A percentile compares a stretch with the other conserved stretches of the same genome.
Conservation (phyloP, 2,113 vertebrate species). For the Eulacestoma nigropectus region DNA sequence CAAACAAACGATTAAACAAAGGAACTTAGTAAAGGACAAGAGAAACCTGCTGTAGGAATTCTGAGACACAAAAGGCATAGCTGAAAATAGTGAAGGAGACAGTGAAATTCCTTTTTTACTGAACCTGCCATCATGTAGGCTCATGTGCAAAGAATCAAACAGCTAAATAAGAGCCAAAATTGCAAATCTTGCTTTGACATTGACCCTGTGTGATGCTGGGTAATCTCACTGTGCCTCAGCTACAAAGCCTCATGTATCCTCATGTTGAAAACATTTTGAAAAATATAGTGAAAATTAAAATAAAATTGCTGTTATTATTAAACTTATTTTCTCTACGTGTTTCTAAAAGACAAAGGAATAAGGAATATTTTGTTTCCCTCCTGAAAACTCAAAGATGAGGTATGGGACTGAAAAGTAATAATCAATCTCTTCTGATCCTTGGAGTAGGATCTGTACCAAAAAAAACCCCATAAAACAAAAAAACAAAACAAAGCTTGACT, state of each 20-base stretch:
- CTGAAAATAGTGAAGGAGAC: not conserved
- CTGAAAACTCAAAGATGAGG: not conserved
- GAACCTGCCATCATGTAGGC: fast-evolving
- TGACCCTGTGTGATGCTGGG: not conserved
- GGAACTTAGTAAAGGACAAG: not conserved
- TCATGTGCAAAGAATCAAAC: not conserved
- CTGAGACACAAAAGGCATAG: not conserved
- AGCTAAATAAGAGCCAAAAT: not conserved
- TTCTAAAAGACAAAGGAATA: not conserved
- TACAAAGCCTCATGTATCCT: not conserved
- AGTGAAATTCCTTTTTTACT: not conserved
- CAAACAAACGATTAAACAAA: not conserved
- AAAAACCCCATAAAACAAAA: too few species aligned
- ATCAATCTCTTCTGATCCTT: not conserved
- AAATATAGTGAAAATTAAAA: not conserved
- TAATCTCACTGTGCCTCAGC: not conserved
- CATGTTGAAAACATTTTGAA: not conserved
- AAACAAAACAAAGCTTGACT: not conserved
- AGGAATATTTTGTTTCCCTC: not conserved
- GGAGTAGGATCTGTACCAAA: not conserved
- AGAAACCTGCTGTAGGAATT: not conserved
- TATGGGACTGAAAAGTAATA: not conserved
- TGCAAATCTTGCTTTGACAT: not conserved
- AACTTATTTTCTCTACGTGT: not conserved
- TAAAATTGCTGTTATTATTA: not conserved